Conservation (phyloP, 1,140 invertebrate species). For the Eumeta japonica region DNA sequence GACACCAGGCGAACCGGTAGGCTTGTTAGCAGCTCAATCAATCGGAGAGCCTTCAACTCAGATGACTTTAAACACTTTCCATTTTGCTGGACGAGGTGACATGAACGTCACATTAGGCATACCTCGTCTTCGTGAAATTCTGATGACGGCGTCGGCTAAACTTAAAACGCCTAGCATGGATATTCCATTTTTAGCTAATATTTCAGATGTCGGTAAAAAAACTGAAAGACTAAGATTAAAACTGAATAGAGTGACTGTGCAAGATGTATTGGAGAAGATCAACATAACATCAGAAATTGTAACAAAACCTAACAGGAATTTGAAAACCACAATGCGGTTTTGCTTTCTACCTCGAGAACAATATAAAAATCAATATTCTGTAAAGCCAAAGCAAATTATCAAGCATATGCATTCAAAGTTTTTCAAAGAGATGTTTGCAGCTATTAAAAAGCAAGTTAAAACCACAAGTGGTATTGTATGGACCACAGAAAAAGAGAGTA, state of each 20-base stretch:
- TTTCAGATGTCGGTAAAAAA: constrained; percentile 59
- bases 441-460: constrained; percentile 56
- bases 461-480: constrained; percentile 36
- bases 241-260: constrained; percentile 74
- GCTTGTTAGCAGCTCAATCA: constrained; percentile 91
- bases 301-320: constrained; percentile 53
- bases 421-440: constrained; percentile 62
- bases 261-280: constrained; percentile 76
- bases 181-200: constrained; percentile 70
- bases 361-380: constrained; percentile 70
- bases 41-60: constrained; percentile 99
- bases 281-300: constrained; percentile 65
- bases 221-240: constrained; percentile 69
- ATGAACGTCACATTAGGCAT: constrained; percentile 99
- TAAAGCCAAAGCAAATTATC: constrained; percentile 71
- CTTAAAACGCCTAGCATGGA: constrained; percentile 97
- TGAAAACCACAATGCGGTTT: constrained; percentile 65
- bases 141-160: constrained; percentile 90
- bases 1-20: constrained; percentile 93
- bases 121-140: constrained; percentile 91
- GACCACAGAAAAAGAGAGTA: constrained; percentile 37
- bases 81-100: constrained; percentile 98
- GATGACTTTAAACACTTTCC: constrained; percentile 99
- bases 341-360: constrained; percentile 70
- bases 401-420: constrained; percentile 67